phyloP scores from a whole-genome alignment of 2,797 vertebrate genomes.

The Vespertilio murinus region DNA sequence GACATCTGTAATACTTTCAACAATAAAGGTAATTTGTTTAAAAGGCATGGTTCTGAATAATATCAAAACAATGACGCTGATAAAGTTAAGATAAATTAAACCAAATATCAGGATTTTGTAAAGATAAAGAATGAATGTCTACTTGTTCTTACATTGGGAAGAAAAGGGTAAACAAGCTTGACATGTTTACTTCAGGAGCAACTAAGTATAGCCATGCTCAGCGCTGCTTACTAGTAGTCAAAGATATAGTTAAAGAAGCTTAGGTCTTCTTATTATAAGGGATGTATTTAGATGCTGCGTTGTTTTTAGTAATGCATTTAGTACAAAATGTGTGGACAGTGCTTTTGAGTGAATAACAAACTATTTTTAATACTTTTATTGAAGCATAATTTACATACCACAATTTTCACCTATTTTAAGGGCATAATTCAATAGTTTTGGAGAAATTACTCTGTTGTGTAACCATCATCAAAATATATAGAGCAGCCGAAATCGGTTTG shows the following conservation, averaged over 20 bases:
- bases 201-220: neutral
- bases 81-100: constrained; percentile 33
- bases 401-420: neutral
- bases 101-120: constrained; percentile 5
- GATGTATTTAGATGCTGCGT: neutral
- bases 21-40: too few relatives aligned
- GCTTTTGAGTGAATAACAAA: neutral
- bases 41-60: neutral
- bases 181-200: neutral
- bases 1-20: too few relatives aligned
- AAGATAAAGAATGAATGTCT: constrained; percentile 16
- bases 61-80: neutral
- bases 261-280: neutral
- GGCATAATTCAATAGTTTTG: neutral
- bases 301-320: neutral
- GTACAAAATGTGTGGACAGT: neutral
- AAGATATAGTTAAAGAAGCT: neutral
- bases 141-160: neutral
- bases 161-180: neutral
- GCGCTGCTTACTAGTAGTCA: neutral
- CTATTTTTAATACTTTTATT: neutral
- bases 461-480: neutral
- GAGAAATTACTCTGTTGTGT: neutral
- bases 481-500: too few relatives aligned
- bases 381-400: neutral